Percentiles rank a stretch among this genome's conserved stretches.
Evolutionary conservation across 37 sponge, comb jelly and placozoan genomes (phyloP).

Genomic region (Diacarnus erythraeanus): DNA sequence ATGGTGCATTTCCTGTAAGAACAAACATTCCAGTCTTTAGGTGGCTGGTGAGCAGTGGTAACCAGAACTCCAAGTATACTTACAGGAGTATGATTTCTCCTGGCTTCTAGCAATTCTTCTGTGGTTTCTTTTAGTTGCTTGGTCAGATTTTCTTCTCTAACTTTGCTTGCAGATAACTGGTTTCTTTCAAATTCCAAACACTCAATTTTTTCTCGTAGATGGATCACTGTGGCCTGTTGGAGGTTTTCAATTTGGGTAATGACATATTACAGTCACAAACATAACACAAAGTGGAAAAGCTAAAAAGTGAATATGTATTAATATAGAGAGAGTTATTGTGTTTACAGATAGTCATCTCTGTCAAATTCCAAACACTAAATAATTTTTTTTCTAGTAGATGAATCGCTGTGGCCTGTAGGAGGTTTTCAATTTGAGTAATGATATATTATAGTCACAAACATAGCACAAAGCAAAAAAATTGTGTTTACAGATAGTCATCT

Average conservation of each 20-base stretch:
- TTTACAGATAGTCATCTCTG: constrained; percentile 1
- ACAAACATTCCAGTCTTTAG: not conserved
- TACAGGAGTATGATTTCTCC: constrained; percentile 70
- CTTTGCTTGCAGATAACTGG: constrained; percentile 10
- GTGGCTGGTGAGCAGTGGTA: not conserved
- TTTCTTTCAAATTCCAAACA: constrained; percentile 14
- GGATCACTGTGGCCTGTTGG: constrained; percentile 28
- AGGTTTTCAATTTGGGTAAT: not conserved
- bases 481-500: constrained; percentile 7
- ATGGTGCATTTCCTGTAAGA: constrained; percentile 72
- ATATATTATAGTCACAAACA: too few relatives aligned
- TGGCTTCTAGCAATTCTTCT: constrained; percentile 56
- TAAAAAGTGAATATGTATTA: too few relatives aligned
- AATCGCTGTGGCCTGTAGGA: constrained; percentile 26
- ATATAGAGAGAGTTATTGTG: too few relatives aligned
- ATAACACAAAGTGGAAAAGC: too few relatives aligned
- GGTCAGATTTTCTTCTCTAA: constrained; percentile 29
- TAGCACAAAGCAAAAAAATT: too few relatives aligned
- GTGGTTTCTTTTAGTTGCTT: constrained; percentile 42
- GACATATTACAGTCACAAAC: too few relatives aligned
- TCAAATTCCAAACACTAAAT: constrained; percentile 21
- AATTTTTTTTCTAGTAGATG: constrained; percentile 41
- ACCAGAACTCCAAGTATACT: too few relatives aligned
- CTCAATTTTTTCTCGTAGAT: constrained; percentile 44
- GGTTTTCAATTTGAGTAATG: not conserved